Conservation (phyloP, 2,888 invertebrate genomes). For the Latheticus oryzae region DNA sequence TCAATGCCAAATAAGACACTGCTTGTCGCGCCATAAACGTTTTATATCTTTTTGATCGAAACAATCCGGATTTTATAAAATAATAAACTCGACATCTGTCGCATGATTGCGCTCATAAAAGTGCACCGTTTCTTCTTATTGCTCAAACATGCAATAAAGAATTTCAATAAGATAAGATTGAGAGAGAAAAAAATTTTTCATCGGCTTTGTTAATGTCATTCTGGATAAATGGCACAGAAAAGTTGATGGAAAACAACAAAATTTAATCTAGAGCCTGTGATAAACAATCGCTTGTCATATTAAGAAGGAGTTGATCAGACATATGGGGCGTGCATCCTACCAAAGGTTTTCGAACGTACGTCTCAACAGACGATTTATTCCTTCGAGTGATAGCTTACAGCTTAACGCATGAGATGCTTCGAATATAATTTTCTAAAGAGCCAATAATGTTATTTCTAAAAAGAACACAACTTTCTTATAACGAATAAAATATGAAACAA, state of each 20-base stretch:
- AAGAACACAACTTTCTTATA: no score
- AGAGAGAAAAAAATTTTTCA: conserved; percentile 7
- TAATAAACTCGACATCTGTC: conserved; percentile 55
- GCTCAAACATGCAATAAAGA: conserved; percentile 22
- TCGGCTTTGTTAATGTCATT: no score
- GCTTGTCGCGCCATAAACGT: conserved; percentile 44
- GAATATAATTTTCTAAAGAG: conserved; percentile 17
- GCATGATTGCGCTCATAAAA: conserved; percentile 53
- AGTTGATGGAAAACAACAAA: conserved; percentile 55
- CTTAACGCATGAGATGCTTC: conserved; percentile 30
- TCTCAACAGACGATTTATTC: conserved; percentile 25
- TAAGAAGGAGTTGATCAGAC: conserved; percentile 59
- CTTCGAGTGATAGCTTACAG: conserved; percentile 25
- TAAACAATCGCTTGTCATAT: conserved; percentile 62
- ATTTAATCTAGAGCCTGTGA: conserved; percentile 57
- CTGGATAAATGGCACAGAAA: conserved; percentile 48
- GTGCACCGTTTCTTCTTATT: conserved; percentile 45
- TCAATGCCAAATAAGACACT: conserved; percentile 36
- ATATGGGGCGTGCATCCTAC: conserved; percentile 62
- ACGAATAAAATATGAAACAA: no score
- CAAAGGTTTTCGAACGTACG: conserved; percentile 15
- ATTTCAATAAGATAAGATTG: conserved; percentile 23
- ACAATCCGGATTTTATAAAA: conserved; percentile 52
- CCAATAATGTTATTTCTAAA: conserved; percentile 10
- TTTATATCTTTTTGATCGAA: conserved; percentile 54